Evolutionary conservation across 2,113 vertebrate genomes (phyloP), one percentile per base, ranked within the genome.

Genomic region (Channa argus): DNA sequence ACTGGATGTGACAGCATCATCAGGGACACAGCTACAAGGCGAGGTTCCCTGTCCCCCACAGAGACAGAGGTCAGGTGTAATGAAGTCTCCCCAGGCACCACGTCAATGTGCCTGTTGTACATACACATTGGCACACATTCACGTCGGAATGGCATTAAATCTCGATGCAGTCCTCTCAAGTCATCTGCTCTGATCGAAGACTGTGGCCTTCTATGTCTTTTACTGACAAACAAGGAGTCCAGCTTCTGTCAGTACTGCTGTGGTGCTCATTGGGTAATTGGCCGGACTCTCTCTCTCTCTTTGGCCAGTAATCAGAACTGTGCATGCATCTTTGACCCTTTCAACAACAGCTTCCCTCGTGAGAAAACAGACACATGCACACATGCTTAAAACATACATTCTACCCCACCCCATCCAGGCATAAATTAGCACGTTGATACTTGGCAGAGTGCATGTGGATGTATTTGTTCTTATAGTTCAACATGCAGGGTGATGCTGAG

Each of bases 121-220:
- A 78, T 60, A 76, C 47, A 77, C 43, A 44, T 53, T 62, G 41
- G 59, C 59, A 58, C 58, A 44, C 70, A 58, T 47, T 74, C 50
- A 71, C 10, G 74, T 74, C 70, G 74, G 58, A 86, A 72, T 86
- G 66, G 13, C 75, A 86, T 69, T 68, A 82, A 50, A 33, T 39
- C 61, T 55, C 61, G 9, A 67, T 70, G 68, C 44, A 56, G 80
- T 82, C 44, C 74, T 64, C 74, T 85, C 80, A 59, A 65, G 59
- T 68, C 79, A 78, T 79, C 86, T 69, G 61, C 60, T 77, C 71
- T 86, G 84, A 89, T 88, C 61, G 8, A 83, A 66, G 60, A 44
- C 61, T 15, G 43, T 24, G 24, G 24, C 24, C 41, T 83, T 62
- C 55, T 62, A 12, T 77, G 76, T 62, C 52, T 84, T 67, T 68